A percentile compares a stretch with the other conserved stretches of the same genome.
Evolutionary conservation across 2,113 vertebrate species (phyloP).

Genomic region (Plectropomus leopardus): DNA sequence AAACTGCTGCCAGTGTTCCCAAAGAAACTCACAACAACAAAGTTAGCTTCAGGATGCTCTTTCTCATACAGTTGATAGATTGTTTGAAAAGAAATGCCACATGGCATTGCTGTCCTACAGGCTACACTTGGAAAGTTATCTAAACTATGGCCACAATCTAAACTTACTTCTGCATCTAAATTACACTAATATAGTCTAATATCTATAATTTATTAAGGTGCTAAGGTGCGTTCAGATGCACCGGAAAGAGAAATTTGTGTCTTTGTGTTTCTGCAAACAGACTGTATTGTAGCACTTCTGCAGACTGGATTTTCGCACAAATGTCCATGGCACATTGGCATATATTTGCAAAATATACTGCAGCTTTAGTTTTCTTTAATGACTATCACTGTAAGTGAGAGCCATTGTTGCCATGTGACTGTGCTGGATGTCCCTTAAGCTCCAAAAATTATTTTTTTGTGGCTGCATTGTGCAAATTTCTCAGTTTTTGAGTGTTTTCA

Average conservation of each 20-base stretch:
- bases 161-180: slow-evolving; percentile 43
- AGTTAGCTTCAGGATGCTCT: background rate
- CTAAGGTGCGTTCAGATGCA: slow-evolving; percentile 71
- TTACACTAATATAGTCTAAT: background rate
- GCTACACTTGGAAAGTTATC: background rate
- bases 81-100: background rate
- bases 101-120: background rate
- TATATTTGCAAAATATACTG: background rate
- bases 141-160: slow-evolving; percentile 20
- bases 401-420: background rate
- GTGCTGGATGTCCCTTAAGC: background rate
- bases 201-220: slow-evolving; percentile 19
- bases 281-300: background rate
- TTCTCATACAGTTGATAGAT: background rate
- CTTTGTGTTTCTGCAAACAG: background rate
- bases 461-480: slow-evolving; percentile 7
- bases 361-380: background rate
- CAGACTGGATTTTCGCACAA: too few species aligned
- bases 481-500: slow-evolving; percentile 1
- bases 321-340: background rate
- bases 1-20: background rate
- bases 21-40: slow-evolving; percentile 1
- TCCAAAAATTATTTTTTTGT: background rate
- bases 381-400: background rate
- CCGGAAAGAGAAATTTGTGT: slow-evolving; percentile 53